A percentile compares a stretch with the other conserved stretches of the same genome.
Conservation (phyloP, 2,113 vertebrate genomes). For the Eulemur macaco region DNA sequence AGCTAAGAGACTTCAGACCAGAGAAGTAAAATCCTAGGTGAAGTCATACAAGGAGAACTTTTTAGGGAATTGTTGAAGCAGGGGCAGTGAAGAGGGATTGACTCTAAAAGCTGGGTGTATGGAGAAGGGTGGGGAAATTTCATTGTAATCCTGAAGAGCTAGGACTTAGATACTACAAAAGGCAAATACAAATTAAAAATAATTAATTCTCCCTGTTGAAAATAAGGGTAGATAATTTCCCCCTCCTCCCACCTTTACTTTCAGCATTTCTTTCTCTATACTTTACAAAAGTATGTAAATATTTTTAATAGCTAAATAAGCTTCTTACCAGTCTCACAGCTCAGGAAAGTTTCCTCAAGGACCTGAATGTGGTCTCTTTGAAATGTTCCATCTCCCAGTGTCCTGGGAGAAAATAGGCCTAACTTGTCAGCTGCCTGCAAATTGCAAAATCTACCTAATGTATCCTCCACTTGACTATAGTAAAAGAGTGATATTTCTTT, state of each 20-base stretch:
- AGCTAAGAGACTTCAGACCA: not conserved
- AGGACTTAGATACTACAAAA: not conserved
- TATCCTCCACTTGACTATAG: not conserved
- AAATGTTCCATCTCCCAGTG: not conserved
- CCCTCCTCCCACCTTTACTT: not conserved
- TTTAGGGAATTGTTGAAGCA: not conserved
- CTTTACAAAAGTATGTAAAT: not conserved
- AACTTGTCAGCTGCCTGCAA: not conserved
- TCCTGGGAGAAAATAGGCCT: not conserved
- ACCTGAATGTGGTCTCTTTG: not conserved
- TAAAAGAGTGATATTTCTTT: not conserved
- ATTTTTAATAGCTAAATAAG: not conserved
- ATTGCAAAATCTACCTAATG: not conserved
- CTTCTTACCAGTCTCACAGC: not conserved
- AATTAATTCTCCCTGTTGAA: not conserved
- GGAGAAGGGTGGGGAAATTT: not conserved
- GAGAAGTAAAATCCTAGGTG: not conserved
- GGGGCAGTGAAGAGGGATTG: not conserved
- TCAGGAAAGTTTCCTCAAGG: not conserved
- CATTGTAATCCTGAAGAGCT: not conserved
- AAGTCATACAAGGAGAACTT: not conserved
- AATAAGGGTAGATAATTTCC: not conserved
- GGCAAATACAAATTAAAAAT: not conserved
- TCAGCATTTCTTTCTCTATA: slow-evolving; percentile 8
- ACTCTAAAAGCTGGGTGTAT: not conserved